These are phyloP conservation scores for Pygocentrus nattereri DNA, from an alignment of 2,797 vertebrate species.

Conservation along the genomic window DNA sequence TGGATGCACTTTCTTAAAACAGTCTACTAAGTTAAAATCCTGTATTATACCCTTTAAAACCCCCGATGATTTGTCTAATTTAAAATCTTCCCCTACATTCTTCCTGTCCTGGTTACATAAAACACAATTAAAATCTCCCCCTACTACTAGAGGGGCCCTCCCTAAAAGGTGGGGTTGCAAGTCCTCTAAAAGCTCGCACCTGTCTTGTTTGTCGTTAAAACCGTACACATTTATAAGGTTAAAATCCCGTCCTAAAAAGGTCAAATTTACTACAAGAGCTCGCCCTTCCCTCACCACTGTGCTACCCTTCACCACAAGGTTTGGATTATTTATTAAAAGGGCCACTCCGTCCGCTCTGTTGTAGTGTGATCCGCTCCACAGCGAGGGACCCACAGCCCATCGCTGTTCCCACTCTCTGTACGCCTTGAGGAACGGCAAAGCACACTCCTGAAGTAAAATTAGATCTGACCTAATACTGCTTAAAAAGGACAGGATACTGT, in stretches of 20 bases:
- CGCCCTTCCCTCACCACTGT: slow-evolving; percentile 51
- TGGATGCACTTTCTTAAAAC: not conserved
- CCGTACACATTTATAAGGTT: not conserved
- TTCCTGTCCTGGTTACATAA: not conserved
- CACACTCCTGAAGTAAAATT: slow-evolving; percentile 41
- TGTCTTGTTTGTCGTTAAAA: no score
- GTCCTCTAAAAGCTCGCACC: no score
- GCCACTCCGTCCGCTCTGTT: slow-evolving; percentile 24
- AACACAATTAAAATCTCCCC: no score
- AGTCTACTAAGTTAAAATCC: slow-evolving; percentile 48
- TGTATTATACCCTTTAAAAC: not conserved
- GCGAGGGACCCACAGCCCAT: not conserved
- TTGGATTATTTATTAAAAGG: slow-evolving; percentile 45
- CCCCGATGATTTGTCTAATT: slow-evolving; percentile 44
- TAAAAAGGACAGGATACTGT: not conserved
- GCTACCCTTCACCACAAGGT: slow-evolving; percentile 48
- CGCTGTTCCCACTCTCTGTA: slow-evolving; percentile 1
- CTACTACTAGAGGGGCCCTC: no score
- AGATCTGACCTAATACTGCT: not conserved
- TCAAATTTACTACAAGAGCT: slow-evolving; percentile 53
- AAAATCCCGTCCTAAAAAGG: slow-evolving; percentile 39
- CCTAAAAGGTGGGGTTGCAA: no score
- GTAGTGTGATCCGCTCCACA: not conserved
- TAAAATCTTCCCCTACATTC: slow-evolving; percentile 46
- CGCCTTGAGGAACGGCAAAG: not conserved